Evolutionary conservation across 1,140 invertebrate genomes (phyloP), one percentile per base, ranked within the genome.

Genomic region (Holcopasites calliopsidis): DNA sequence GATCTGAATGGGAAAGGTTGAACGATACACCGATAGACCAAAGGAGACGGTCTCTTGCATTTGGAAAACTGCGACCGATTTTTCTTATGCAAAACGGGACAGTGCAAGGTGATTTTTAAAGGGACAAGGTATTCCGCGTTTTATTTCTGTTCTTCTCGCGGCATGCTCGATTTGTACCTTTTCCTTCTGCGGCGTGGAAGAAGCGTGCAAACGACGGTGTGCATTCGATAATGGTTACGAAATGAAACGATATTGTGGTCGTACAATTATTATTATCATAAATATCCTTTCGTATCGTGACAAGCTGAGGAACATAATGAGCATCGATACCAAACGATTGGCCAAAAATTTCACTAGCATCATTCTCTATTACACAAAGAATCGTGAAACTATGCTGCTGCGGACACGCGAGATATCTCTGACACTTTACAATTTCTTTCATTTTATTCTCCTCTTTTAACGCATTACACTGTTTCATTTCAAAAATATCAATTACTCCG

Each of bases 401-500:
- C 42, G 35, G 28, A 60, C 54, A 75, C 55, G 73, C 62, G 72
- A 40, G 50, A 66, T 50, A 47, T 33, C 33, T 47, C 47, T 13
- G 47, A 65, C 66, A 71, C 35, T 33, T 55, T 47, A 44, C 72
- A 44, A 16, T 35, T 21, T 33, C 13, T 16, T 16, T 40, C 31
- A 7, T 42, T n/a, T 23, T 16, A 13, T 8, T 64, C 18, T 42
- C 10, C 50, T 33, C 4, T 3, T 40, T 21, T 16, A 50, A 18
- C 35, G 16, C 8, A 1, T 40, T 26, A 50, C 13, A 57, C n/a
- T 16, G 2, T n/a, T 57, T 28, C 18, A 23, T 35, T 44, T 55
- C 64, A 52, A 75, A 75, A 75, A 82, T 79, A 82, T 81, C 58
- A 81, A 70, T 72, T 44, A 72, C 69, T 72, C 57, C 77, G 49